These are phyloP conservation scores for Phytoseiulus persimilis DNA, from an alignment of 2,888 invertebrate genomes.

Conservation along the genomic window DNA sequence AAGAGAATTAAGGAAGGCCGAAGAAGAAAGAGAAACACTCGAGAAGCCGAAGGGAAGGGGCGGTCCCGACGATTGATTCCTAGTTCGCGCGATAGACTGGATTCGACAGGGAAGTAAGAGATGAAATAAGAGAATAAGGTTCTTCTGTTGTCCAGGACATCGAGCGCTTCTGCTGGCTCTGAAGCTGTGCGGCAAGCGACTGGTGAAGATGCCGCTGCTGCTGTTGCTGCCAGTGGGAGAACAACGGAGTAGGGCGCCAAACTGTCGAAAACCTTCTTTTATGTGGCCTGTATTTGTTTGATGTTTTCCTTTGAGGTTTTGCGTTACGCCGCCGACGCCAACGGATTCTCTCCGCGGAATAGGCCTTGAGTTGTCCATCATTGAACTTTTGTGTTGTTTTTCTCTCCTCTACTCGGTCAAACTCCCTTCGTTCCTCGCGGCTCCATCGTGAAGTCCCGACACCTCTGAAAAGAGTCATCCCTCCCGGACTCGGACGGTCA, in stretches of 20 bases:
- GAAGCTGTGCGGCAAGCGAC: neutral
- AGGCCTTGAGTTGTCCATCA: neutral
- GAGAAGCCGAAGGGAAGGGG: neutral
- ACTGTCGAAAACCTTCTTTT: neutral
- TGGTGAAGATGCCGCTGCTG: neutral
- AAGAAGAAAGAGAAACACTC: neutral
- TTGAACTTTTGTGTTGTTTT: neutral
- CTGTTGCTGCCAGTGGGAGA: neutral
- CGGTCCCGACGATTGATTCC: neutral
- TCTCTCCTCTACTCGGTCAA: too few relatives aligned
- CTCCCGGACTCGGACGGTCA: too few relatives aligned
- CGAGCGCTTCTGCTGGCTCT: neutral
- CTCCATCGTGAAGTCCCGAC: too few relatives aligned
- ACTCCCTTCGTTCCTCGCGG: too few relatives aligned
- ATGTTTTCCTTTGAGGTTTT: neutral
- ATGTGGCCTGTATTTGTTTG: neutral
- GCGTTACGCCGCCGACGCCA: neutral
- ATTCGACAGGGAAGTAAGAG: neutral
- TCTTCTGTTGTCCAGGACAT: neutral
- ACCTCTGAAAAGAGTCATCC: too few relatives aligned
- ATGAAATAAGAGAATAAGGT: neutral
- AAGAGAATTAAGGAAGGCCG: neutral
- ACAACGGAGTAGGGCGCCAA: neutral
- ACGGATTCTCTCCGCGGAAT: neutral
- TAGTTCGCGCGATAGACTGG: neutral